phyloP scores from a whole-genome alignment of 2,113 vertebrate genomes.

The Calidris pygmaea region DNA sequence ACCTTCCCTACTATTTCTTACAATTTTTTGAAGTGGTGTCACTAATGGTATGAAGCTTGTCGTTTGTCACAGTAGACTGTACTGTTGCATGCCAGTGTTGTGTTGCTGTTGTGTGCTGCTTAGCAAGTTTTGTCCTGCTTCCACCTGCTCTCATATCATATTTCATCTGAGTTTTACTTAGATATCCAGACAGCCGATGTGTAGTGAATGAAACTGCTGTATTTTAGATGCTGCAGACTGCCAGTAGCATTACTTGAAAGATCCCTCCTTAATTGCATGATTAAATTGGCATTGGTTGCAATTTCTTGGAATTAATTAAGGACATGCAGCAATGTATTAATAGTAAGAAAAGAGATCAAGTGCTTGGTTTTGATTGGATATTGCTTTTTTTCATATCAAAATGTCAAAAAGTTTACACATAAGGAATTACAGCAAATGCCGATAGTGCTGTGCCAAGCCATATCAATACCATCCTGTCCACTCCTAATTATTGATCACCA shows the following conservation, averaged over 20 bases:
- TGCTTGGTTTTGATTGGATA: slow-evolving; percentile 15
- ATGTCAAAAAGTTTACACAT: background rate
- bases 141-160: slow-evolving; percentile 8
- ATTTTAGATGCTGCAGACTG: background rate
- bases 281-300: slow-evolving; percentile 50
- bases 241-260: background rate
- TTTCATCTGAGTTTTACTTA: slow-evolving; percentile 15
- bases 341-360: background rate
- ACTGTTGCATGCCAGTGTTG: slow-evolving; percentile 26
- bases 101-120: slow-evolving; percentile 13
- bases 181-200: background rate
- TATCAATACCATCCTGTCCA: background rate
- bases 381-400: background rate
- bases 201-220: background rate
- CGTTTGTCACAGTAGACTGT: background rate
- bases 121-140: slow-evolving; percentile 30
- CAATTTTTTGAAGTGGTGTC: background rate
- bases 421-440: slow-evolving; percentile 58
- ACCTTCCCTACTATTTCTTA: background rate
- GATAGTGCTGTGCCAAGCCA: background rate
- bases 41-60: background rate
- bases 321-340: background rate
- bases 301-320: slow-evolving; percentile 51
- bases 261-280: slow-evolving; percentile 41
- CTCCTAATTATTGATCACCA: background rate